Conservation (phyloP, 30 jellyfish, hydroid and myxozoan species). For the Chironex yamaguchii region DNA sequence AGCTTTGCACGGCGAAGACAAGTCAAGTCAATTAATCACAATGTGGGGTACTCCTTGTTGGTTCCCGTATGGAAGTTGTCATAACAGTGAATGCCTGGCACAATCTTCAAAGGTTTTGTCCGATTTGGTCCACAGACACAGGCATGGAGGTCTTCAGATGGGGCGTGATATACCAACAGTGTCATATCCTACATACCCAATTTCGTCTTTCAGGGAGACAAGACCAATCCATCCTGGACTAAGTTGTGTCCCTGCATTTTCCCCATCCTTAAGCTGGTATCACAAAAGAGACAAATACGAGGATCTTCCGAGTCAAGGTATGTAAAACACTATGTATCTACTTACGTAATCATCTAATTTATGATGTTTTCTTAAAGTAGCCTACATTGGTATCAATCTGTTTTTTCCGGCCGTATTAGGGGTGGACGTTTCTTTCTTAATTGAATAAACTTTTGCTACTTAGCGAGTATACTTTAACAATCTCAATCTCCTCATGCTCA, state of each 20-base stretch:
- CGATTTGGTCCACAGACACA: constrained; percentile 65
- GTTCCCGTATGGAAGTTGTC: constrained; percentile 17
- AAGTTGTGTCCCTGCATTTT: neutral
- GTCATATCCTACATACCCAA: neutral
- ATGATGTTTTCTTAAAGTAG: too few species aligned
- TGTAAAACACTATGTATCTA: too few species aligned
- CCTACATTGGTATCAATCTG: too few species aligned
- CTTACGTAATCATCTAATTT: too few species aligned
- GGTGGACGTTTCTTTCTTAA: too few species aligned
- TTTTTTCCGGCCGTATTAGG: too few species aligned
- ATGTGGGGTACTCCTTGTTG: neutral
- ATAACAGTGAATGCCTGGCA: constrained; percentile 50
- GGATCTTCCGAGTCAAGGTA: neutral
- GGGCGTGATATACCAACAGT: neutral
- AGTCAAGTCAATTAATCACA: too few species aligned
- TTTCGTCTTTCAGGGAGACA: neutral
- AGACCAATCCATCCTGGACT: neutral
- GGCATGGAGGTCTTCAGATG: neutral
- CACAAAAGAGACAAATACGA: neutral
- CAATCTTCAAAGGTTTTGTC: constrained; percentile 67
- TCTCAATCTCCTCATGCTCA: too few species aligned
- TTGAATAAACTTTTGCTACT: too few species aligned
- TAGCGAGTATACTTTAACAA: too few species aligned
- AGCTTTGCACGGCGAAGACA: neutral
- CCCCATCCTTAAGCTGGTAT: neutral